Evolutionary conservation across 2,888 invertebrate species (phyloP), one percentile per base, ranked within the genome.

Genomic region (Mystacides longicornis): DNA sequence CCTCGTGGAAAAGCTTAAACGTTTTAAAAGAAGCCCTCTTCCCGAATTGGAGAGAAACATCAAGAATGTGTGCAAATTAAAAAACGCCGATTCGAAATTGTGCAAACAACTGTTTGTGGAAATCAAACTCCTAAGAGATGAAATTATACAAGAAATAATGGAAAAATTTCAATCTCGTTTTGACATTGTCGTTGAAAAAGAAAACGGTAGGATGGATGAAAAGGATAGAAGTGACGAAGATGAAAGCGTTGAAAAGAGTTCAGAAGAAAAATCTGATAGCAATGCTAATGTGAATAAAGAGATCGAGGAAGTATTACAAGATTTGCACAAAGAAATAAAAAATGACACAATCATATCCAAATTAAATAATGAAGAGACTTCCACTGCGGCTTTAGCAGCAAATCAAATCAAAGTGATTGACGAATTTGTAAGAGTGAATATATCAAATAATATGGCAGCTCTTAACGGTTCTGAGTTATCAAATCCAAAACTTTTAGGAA

Each of bases 21-120:
- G 55, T 23, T 45, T 33, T 18, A 59, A 59, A 23, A 56, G 59
- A 45, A 59, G 54, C 20, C 56, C 56, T n/a, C 51, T 54, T 20
- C 50, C 48, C 4, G 47, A 42, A n/a, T 18, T 55, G n/a, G 37
- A 49, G 22, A 37, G 51, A 5, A 48, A 46, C 5, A 52, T 48
- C 11, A 43, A 52, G 5, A 7, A 20, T 43, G 52, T 53, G 5
- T 60, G 59, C 20, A 33, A 45, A 31, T n/a, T 57, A 1, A 55
- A 45, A 20, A 45, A 52, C 43, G 22, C 37, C 16, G 42, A 52
- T 22, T n/a, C 31, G 4, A 45, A 52, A 27, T 18, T 46, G 7
- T 59, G 59, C 22, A n/a, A 18, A 27, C 23, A 18, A 7, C 20
- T 45, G 20, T n/a, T 3, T 14, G 37, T 16, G 14, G 37, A 37